These are phyloP conservation scores for Alethe diademata DNA, from an alignment of 2,113 vertebrate genomes.

Conservation along the genomic window DNA sequence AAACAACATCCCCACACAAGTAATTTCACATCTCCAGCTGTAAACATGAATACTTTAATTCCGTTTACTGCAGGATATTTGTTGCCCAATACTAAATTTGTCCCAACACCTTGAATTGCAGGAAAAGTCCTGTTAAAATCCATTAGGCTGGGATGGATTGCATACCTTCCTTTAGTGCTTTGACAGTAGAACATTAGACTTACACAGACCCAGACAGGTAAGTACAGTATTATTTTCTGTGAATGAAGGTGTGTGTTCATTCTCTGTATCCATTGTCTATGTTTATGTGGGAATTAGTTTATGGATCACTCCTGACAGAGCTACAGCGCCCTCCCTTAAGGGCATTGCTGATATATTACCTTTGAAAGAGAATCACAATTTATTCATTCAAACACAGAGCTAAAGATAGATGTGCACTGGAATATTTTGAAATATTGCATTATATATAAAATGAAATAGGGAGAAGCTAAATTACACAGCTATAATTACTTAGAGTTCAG, in stretches of 20 bases:
- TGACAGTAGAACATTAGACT: not conserved
- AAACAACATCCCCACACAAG: not conserved
- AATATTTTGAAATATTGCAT: slow-evolving; percentile 66
- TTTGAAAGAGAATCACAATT: slow-evolving; percentile 64
- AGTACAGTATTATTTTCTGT: slow-evolving; percentile 10
- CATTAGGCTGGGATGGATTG: not conserved
- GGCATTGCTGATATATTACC: slow-evolving; percentile 64
- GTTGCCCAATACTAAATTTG: not conserved
- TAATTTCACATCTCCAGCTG: not conserved
- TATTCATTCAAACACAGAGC: slow-evolving; percentile 37
- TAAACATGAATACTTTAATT: not conserved
- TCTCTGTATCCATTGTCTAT: slow-evolving; percentile 31
- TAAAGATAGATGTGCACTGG: slow-evolving; percentile 39
- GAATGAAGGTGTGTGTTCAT: not conserved
- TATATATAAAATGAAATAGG: slow-evolving; percentile 63
- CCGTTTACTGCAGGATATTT: not conserved
- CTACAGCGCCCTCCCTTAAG: slow-evolving; percentile 59
- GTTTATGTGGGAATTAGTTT: slow-evolving; percentile 63
- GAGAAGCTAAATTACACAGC: slow-evolving; percentile 64
- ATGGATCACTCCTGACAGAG: slow-evolving; percentile 62
- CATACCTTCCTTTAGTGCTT: not conserved
- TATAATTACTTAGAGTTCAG: slow-evolving; percentile 71
- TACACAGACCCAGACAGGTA: not conserved
- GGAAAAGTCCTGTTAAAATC: not conserved
- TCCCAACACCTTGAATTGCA: not conserved